Conservation (phyloP, 2,888 invertebrate species). For the Kryphioiulus occultus region DNA sequence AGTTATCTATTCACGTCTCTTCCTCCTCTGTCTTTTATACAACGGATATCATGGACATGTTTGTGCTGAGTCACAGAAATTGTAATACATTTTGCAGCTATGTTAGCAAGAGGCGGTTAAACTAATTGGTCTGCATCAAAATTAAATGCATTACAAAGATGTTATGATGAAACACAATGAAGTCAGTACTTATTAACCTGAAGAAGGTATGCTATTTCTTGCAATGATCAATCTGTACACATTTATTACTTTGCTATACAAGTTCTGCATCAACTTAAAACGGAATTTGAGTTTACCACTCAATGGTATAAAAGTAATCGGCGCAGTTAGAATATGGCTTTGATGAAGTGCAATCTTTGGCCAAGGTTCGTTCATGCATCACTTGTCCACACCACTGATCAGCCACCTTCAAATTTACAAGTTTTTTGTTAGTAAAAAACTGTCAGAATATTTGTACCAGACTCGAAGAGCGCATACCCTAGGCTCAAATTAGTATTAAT, state of each 20-base stretch:
- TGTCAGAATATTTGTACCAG: background rate
- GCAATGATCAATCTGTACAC: background rate
- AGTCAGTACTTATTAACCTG: too few species aligned
- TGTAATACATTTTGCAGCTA: too few species aligned
- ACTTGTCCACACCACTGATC: slow-evolving; percentile 50
- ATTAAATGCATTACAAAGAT: too few species aligned
- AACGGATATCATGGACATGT: too few species aligned
- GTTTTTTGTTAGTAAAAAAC: background rate
- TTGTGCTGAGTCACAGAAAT: too few species aligned
- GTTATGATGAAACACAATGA: too few species aligned
- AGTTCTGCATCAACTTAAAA: background rate
- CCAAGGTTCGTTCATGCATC: slow-evolving; percentile 42
- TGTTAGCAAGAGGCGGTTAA: too few species aligned
- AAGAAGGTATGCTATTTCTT: background rate
- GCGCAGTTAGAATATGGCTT: slow-evolving; percentile 50
- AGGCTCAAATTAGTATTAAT: background rate
- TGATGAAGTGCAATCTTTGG: slow-evolving; percentile 45
- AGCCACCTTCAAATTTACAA: slow-evolving; percentile 42
- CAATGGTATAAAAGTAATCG: slow-evolving; percentile 48
- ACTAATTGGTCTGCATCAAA: too few species aligned
- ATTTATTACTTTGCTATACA: background rate
- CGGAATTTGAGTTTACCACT: slow-evolving; percentile 4
- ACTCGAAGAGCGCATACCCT: too few species aligned
- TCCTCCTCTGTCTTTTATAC: too few species aligned
- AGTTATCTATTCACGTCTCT: too few species aligned